Evolutionary conservation across 2,113 vertebrate genomes (phyloP).

Genomic region (Nyctibius bracteatus): DNA sequence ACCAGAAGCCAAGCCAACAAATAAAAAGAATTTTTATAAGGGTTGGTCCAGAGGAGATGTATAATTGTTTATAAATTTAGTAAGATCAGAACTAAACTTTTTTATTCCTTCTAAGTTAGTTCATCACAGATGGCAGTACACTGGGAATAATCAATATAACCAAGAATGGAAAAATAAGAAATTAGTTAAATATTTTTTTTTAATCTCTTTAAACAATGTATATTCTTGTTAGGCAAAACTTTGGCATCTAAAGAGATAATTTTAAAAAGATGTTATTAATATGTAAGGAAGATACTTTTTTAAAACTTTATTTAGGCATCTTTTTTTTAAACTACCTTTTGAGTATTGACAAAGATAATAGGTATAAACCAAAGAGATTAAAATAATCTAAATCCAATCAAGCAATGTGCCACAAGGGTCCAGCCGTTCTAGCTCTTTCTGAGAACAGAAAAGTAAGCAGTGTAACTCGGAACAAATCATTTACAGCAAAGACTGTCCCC

Average conservation of each 20-base stretch:
- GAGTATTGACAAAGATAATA: background rate
- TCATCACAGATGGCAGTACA: background rate
- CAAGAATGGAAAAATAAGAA: background rate
- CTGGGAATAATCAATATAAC: background rate
- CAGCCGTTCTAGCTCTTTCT: background rate
- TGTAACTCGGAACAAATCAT: slow-evolving; percentile 8
- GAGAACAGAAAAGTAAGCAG: background rate
- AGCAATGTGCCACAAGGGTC: background rate
- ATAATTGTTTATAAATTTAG: background rate
- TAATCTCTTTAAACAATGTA: background rate
- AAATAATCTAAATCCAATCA: background rate
- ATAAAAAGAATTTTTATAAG: background rate
- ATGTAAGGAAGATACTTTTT: background rate
- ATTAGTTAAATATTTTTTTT: background rate
- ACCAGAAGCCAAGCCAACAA: background rate
- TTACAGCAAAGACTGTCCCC: slow-evolving; percentile 8
- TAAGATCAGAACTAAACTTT: background rate
- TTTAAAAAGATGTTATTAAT: background rate
- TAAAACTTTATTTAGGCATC: background rate
- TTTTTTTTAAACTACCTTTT: background rate
- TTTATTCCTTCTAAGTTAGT: background rate
- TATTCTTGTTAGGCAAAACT: background rate
- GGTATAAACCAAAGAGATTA: background rate
- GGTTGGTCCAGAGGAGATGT: fast-evolving
- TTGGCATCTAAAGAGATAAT: background rate